Conservation (phyloP, 2,113 vertebrate genomes). For the Panthera uncia region DNA sequence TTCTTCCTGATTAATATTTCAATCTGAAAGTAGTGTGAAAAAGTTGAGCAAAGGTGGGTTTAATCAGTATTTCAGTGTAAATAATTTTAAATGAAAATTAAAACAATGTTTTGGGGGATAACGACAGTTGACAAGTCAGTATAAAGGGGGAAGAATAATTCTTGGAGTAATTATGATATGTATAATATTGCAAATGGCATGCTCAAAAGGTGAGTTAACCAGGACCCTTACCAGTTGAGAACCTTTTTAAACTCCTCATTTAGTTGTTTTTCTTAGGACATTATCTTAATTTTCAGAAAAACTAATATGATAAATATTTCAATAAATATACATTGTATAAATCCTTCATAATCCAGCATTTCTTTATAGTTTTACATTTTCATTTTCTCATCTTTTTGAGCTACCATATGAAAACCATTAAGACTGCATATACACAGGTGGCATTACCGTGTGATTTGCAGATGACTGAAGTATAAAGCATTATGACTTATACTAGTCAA, state of each 20-base stretch:
- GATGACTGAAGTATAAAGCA: neutral
- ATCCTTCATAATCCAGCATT: neutral
- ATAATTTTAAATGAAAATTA: slow-evolving; percentile 8
- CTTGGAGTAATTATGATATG: neutral
- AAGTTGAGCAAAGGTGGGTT: neutral
- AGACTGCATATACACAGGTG: neutral
- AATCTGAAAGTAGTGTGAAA: neutral
- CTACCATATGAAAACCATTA: neutral
- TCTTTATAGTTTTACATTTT: neutral
- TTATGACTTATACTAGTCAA: neutral
- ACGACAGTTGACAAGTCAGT: neutral
- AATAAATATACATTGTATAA: slow-evolving; percentile 38
- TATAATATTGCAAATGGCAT: neutral
- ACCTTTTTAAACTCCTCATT: slow-evolving; percentile 12
- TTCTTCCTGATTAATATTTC: neutral
- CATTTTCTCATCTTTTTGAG: slow-evolving; percentile 22
- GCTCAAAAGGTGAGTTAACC: neutral
- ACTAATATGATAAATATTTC: neutral
- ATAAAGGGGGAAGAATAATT: neutral
- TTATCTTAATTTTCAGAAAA: slow-evolving; percentile 34
- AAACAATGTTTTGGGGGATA: neutral
- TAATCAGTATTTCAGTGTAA: slow-evolving; percentile 15
- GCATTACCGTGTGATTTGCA: neutral
- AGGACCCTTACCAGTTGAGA: neutral
- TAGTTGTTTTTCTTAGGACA: neutral